Evolutionary conservation across 2,113 vertebrate genomes (phyloP), one percentile per base, ranked within the genome.

Genomic region (Onychorhynchus coronatus): DNA sequence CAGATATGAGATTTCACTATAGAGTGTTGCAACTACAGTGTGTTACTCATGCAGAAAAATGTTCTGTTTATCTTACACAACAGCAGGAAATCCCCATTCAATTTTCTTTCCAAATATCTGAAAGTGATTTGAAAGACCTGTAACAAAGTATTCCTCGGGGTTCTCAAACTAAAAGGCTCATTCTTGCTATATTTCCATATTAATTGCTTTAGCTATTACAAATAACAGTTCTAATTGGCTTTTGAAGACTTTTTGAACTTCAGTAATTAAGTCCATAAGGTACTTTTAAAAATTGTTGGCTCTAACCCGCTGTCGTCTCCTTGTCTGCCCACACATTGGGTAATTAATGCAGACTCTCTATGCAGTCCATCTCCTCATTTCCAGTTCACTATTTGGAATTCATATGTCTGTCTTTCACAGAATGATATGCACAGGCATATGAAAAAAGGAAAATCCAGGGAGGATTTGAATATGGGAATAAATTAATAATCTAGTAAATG

Each of bases 1-100:
- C 24, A 88, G 42, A 72, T 74, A 70, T 39, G 56, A 92, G 37
- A 84, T 76, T 89, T 91, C 50, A 30, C 35, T 72, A 33, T 6
- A 14, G 23, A 94, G 52, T 70, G 52, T 92, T 92, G 84, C 53
- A 94, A 80, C 42, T 71, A 83, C 41, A 80, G n/a, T 28, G 31
- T 77, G 52, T 66, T 89, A 92, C 42, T 85, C 76, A 88, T 59
- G 53, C 61, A 96, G 62, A 90, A 84, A 91, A 90, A 83, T 55
- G 84, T 95, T 96, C 84, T 97, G 95, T 97, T 98, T 98, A 95
- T 96, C 91, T 97, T 95, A 88, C 33, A 95, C 87, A 97, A 94
- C 58, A 80, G 93, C 92, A 97, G 89, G 93, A 98, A 98, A 97
- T 95, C 95, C 83, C 95, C 42, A 20, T 95, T 95, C 87, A 94